phyloP scores from a whole-genome alignment of 2,797 vertebrate genomes.

The Cyclopterus lumpus region DNA sequence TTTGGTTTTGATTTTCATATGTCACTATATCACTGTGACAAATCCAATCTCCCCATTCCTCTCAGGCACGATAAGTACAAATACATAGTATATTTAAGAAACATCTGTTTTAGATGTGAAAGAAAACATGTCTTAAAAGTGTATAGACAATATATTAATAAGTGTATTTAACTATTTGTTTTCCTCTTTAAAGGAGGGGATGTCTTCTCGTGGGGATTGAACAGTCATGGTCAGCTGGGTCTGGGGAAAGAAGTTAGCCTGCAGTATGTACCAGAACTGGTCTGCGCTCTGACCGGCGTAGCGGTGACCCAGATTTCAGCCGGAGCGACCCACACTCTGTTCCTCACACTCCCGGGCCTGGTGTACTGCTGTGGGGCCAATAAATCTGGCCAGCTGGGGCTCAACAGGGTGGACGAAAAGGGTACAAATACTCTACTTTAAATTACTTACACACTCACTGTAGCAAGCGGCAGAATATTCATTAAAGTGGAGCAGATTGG shows the following conservation, averaged over 20 bases:
- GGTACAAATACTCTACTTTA: conserved; percentile 55
- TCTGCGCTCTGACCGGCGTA: conserved; percentile 84
- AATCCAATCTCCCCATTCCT: neutral
- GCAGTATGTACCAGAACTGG: conserved; percentile 40
- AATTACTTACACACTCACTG: neutral
- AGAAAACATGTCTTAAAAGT: neutral
- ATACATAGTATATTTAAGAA: neutral
- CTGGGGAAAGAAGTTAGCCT: conserved; percentile 74
- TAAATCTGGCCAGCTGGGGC: conserved; percentile 87
- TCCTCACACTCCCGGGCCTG: conserved; percentile 86
- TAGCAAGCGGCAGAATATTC: neutral
- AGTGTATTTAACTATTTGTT: neutral
- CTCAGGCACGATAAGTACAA: neutral
- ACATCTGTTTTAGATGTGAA: neutral
- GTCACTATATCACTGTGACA: neutral
- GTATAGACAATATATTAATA: neutral
- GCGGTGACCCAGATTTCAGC: conserved; percentile 87
- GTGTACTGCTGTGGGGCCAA: conserved; percentile 92
- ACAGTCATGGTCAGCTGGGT: conserved; percentile 89
- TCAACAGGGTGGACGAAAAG: conserved; percentile 81
- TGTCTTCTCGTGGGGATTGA: conserved; percentile 89
- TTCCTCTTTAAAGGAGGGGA: conserved; percentile 81
- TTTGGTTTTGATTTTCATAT: neutral
- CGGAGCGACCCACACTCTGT: conserved; percentile 86
- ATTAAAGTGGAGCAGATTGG: neutral